Evolutionary conservation across 2,888 invertebrate genomes (phyloP).

Genomic region (Diplolepis rosae): DNA sequence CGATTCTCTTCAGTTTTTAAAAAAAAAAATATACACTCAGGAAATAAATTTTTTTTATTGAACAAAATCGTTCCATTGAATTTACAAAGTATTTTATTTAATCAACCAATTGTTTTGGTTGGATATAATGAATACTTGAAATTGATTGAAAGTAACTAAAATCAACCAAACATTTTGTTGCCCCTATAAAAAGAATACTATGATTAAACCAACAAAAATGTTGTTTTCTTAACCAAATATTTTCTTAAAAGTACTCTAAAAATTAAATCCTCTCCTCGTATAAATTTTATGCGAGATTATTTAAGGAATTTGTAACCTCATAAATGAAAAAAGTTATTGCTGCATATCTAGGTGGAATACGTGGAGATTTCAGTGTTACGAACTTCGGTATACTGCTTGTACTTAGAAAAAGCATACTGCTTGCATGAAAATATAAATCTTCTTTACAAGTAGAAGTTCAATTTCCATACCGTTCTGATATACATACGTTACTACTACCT

Average conservation of each 20-base stretch:
- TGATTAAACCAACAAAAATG: too few relatives aligned
- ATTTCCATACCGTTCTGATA: constrained; percentile 12
- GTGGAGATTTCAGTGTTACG: neutral
- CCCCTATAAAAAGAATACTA: too few relatives aligned
- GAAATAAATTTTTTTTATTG: too few relatives aligned
- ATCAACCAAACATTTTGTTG: too few relatives aligned
- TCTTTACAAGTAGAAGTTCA: constrained; percentile 14
- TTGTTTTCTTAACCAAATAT: too few relatives aligned
- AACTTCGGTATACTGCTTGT: neutral
- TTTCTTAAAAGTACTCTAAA: neutral
- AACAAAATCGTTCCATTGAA: too few relatives aligned
- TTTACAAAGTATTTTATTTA: too few relatives aligned
- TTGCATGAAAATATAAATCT: constrained; percentile 28
- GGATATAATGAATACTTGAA: too few relatives aligned
- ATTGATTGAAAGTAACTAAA: too few relatives aligned
- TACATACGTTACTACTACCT: neutral
- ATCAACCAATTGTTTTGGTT: too few relatives aligned
- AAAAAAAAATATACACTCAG: too few relatives aligned
- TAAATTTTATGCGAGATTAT: neutral
- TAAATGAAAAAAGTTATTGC: constrained; percentile 7
- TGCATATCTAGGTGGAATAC: constrained; percentile 9
- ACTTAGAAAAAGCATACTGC: neutral
- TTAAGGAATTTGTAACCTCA: neutral
- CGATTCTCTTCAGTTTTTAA: too few relatives aligned
- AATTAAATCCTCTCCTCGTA: neutral